Conservation (phyloP, 1,140 invertebrate species). For the Eulimnadia texana region DNA sequence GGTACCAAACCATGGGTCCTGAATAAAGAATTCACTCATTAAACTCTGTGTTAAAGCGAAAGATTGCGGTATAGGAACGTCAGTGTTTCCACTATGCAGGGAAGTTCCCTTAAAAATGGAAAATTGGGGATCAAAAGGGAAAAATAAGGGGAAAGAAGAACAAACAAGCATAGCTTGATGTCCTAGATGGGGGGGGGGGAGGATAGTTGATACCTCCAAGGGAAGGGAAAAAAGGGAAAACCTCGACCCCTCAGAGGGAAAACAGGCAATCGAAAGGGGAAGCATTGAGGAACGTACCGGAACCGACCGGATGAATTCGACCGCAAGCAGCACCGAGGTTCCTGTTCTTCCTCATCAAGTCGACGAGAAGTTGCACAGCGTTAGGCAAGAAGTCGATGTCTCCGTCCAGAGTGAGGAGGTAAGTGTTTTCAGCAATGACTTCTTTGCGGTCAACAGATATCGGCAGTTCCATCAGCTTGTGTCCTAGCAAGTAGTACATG, state of each 20-base stretch:
- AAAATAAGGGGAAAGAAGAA: background rate
- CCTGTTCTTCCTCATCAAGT: constrained; percentile 38
- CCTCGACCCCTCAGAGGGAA: too few species aligned
- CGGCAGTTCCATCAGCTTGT: constrained; percentile 34
- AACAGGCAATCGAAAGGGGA: too few species aligned
- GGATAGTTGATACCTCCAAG: too few species aligned
- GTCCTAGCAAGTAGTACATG: constrained; percentile 47
- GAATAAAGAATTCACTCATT: background rate
- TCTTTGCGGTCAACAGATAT: constrained; percentile 28
- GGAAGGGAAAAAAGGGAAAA: too few species aligned
- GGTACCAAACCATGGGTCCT: constrained; percentile 45
- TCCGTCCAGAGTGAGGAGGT: constrained; percentile 37
- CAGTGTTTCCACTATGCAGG: too few species aligned
- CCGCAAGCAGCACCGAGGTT: constrained; percentile 40
- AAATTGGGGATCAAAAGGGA: too few species aligned
- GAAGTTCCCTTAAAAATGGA: too few species aligned
- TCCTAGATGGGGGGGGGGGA: too few species aligned
- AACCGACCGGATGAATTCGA: constrained; percentile 37
- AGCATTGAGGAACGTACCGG: constrained; percentile 28
- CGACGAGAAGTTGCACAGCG: constrained; percentile 35
- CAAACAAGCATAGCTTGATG: too few species aligned
- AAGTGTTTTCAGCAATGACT: constrained; percentile 37
- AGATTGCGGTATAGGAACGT: background rate
- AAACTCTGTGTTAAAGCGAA: too few species aligned
- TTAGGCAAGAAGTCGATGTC: constrained; percentile 40